Base-by-base conservation (phyloP, 2,797 vertebrate species). In the Poecilia wingei region DNA sequence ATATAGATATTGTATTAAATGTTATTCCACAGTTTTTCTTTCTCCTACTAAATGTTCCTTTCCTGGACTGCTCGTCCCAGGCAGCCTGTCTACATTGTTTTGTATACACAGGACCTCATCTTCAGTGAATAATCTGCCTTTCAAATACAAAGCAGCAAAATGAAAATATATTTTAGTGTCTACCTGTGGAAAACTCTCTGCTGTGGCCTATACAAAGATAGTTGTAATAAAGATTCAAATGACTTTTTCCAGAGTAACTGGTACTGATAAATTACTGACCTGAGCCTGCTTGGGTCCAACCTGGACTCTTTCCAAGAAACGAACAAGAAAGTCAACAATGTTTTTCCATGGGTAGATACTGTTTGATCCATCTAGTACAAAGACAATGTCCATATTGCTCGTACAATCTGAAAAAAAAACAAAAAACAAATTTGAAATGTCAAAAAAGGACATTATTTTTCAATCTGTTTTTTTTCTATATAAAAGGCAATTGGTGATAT, bases 301-400 rank as follows among this genome's bases (percentile, higher is more conserved):
- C 8, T 95, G 91, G 84, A 98, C 97, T 10, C 95, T 97, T 88
- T 90, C 73, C 41, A 98, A 93, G 68, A 99, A 96, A 70, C 96
- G 96, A 3, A 89, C 84, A 78, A 99, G 94, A 87, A 99, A 99
- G 0, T 89, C 88, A 0, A 91, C 96, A 70, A 99, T 97, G 61
- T 96, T 96, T 0, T 87, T 47, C 98, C 98, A 99, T 2, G 98
- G 98, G 82, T 97, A 98, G 92, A 99, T 98, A 72, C 98, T 99
- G 93, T 99, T 99, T 14, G 98, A 99, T 6, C 98, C 98, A 75
- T 99, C 98, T 16, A 99, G 94, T 45, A 99, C 97, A 3, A 99
- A 96, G 78, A 99, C 96, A 0, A 99, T 97, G 79, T 99, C 98
- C 93, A 98, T 78, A 68, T 97, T 96, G 70, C 95, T 96, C 33